These are phyloP conservation scores for Zingel zingel DNA, from an alignment of 2,113 vertebrate genomes.

Conservation along the genomic window DNA sequence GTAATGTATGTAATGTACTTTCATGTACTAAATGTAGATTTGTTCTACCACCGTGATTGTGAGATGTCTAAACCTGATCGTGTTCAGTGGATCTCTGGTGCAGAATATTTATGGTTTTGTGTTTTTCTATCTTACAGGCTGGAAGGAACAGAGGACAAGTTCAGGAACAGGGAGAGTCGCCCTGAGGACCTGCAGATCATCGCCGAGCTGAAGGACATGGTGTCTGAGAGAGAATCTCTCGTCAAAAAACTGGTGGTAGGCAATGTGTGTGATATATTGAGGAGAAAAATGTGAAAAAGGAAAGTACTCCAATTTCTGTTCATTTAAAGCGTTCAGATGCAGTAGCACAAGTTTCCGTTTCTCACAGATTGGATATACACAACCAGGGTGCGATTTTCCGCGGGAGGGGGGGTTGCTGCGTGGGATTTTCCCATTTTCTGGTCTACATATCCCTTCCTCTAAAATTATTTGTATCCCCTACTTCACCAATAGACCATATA, in stretches of 20 bases:
- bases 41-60: background rate
- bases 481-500: no score
- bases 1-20: background rate
- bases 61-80: background rate
- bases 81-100: background rate
- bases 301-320: no score
- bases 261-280: slow-evolving; percentile 3
- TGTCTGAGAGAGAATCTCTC: slow-evolving; percentile 94
- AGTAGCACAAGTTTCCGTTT: background rate
- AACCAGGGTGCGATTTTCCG: no score
- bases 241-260: slow-evolving; percentile 99
- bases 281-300: background rate
- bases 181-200: slow-evolving; percentile 96
- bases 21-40: no score
- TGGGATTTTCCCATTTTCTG: no score
- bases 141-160: slow-evolving; percentile 97
- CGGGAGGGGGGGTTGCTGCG: no score
- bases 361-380: background rate
- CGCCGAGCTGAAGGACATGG: slow-evolving; percentile 96
- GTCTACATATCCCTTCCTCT: no score
- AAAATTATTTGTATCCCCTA: no score
- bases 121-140: slow-evolving; percentile 82
- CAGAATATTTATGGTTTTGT: background rate
- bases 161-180: slow-evolving; percentile 95
- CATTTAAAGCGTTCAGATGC: background rate